Conservation (phyloP, 1,140 invertebrate species). For the Vollenhovia emeryi region DNA sequence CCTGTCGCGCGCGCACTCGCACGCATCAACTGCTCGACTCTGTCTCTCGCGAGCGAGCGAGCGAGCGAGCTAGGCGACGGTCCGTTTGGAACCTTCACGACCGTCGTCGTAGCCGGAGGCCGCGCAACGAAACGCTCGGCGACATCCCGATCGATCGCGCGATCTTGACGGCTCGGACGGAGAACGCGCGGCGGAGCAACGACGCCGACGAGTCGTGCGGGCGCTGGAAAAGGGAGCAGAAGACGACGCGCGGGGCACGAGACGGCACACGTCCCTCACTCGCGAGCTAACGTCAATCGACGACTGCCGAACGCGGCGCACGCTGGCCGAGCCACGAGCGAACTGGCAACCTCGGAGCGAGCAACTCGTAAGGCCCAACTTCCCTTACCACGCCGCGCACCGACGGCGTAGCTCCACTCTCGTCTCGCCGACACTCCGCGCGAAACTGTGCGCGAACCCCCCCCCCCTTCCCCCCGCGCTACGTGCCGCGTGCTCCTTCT, state of each 20-base stretch:
- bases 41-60: not conserved
- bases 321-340: slow-evolving; percentile 56
- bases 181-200: not conserved
- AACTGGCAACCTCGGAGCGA: slow-evolving; percentile 69
- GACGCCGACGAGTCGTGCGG: slow-evolving; percentile 4
- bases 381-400: slow-evolving; percentile 43
- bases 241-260: not conserved
- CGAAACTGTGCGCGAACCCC: too few species aligned
- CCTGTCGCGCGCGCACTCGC: slow-evolving; percentile 11
- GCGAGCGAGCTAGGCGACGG: slow-evolving; percentile 40
- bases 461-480: not conserved
- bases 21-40: not conserved
- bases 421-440: not conserved
- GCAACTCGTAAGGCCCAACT: slow-evolving; percentile 71
- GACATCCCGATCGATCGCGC: slow-evolving; percentile 11
- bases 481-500: slow-evolving; percentile 14
- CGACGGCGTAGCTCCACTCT: slow-evolving; percentile 14
- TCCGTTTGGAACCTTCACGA: slow-evolving; percentile 39
- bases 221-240: slow-evolving; percentile 12
- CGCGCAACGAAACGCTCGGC: slow-evolving; percentile 5
- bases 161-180: not conserved
- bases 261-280: not conserved
- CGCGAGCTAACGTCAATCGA: slow-evolving; percentile 45
- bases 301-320: slow-evolving; percentile 22
- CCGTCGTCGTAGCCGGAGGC: slow-evolving; percentile 35